These are phyloP conservation scores for Psammodynastes pulverulentus DNA, from an alignment of 2,113 vertebrate genomes.

Conservation along the genomic window DNA sequence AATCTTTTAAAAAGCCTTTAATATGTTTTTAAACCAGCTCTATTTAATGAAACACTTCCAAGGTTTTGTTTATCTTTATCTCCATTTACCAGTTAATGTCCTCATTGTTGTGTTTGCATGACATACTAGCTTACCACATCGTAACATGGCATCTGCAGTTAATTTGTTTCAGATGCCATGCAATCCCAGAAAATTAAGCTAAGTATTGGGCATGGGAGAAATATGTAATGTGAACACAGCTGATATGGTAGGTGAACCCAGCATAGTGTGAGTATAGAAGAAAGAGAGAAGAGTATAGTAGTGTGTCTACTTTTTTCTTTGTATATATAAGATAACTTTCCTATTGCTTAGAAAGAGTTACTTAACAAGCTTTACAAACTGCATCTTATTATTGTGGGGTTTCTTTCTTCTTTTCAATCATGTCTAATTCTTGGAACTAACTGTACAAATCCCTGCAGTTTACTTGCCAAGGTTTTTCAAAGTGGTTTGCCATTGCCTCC, in stretches of 20 bases:
- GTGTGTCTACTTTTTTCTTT: neutral
- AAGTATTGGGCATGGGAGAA: neutral
- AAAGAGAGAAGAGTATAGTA: neutral
- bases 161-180: neutral
- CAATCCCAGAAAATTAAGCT: neutral
- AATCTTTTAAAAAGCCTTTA: constrained; percentile 1
- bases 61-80: neutral
- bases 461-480: neutral
- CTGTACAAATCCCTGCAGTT: neutral
- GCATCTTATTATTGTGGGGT: neutral
- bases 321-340: neutral
- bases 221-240: neutral
- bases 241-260: neutral
- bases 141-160: neutral
- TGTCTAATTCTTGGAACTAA: neutral
- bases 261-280: neutral
- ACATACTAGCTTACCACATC: neutral
- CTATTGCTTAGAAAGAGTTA: neutral
- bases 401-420: neutral
- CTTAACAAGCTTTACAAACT: neutral
- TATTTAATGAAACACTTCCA: neutral
- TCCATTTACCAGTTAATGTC: neutral
- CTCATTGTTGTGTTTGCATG: neutral
- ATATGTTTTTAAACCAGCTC: constrained; percentile 7
- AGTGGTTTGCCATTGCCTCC: neutral